These are phyloP conservation scores for Pungitius pungitius DNA, from an alignment of 2,113 vertebrate genomes.

Conservation along the genomic window DNA sequence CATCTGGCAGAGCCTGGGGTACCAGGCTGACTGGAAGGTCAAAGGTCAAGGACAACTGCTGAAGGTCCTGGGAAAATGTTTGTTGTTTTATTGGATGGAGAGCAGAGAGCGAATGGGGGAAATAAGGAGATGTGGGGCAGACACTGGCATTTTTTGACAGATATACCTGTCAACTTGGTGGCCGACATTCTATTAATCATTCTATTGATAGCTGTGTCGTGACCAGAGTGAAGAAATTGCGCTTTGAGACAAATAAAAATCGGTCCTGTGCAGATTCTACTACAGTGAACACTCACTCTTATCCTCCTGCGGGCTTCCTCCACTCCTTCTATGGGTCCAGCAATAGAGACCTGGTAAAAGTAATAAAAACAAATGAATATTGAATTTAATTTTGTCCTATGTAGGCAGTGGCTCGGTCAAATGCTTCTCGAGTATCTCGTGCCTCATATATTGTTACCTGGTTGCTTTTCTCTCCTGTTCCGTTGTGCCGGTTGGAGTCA, in stretches of 20 bases:
- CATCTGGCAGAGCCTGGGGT: conserved; percentile 77
- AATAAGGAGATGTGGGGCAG: conserved; percentile 11
- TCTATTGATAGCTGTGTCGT: conserved; percentile 47
- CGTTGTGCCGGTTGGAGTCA: conserved; percentile 83
- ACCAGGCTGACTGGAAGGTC: conserved; percentile 79
- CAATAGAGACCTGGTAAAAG: conserved; percentile 79
- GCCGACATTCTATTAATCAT: conserved; percentile 43
- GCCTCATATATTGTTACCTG: conserved; percentile 66
- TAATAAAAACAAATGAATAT: background rate
- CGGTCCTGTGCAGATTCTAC: conserved; percentile 12
- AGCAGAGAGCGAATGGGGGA: background rate
- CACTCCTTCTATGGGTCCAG: conserved; percentile 81
- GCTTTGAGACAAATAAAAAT: conserved; percentile 52
- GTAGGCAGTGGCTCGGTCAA: background rate
- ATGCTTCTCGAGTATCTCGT: background rate
- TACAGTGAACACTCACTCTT: conserved; percentile 72
- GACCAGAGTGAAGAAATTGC: conserved; percentile 44
- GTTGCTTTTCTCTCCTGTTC: conserved; percentile 82
- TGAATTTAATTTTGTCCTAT: background rate
- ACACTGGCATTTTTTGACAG: conserved; percentile 39
- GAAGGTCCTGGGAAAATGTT: conserved; percentile 74
- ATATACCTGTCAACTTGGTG: conserved; percentile 37
- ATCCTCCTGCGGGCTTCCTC: conserved; percentile 81
- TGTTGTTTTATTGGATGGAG: too few relatives aligned
- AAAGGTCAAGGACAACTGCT: conserved; percentile 82